Evolutionary conservation across 2,113 vertebrate species (phyloP), one percentile per base, ranked within the genome.

Genomic region (Piaya cayana): DNA sequence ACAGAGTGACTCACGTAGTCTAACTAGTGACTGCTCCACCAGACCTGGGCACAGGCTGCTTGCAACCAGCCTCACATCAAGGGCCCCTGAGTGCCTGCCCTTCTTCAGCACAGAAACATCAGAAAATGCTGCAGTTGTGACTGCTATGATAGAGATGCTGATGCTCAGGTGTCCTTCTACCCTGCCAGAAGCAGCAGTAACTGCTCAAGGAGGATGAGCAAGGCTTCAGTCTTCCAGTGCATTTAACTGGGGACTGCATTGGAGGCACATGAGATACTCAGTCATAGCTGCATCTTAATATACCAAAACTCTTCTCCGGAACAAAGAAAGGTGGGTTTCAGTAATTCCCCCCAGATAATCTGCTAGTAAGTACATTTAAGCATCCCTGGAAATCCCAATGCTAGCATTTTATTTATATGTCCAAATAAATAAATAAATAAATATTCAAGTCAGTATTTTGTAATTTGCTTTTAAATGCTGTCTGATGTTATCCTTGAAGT

Each of bases 11-110:
- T 42, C 15, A 47, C n/a, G 52, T 21, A 47, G 23, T 37, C 49
- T n/a, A 72, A 0, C 23, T 47, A 0, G 1, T 49, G 21, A 56
- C 0, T 27, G 36, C 34, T 37, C 36, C 69, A 30, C 20, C 7
- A 23, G 15, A 53, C 22, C 25, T 56, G 59, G 17, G 50, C 39
- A 36, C 20, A 39, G 37, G 15, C 43, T 82, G 45, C 23, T 94
- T 0, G 0, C 36, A 70, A 15, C 16, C 18, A 67, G 21, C 12
- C 11, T 74, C 18, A 15, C 3, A 8, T 39, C 39, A 58, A 84
- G 52, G 42, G 25, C n/a, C 69, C 11, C 29, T 20, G 26, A 47
- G 18, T 22, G 23, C 16, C 50, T 62, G 43, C n/a, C 29, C 50
- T 70, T 23, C 15, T 11, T 14, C 36, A 30, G 15, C 43, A 59